A percentile compares a stretch with the other conserved stretches of the same genome.
These are phyloP conservation scores for Hydractinia symbiolongicarpus DNA, from an alignment of 30 jellyfish, hydroid and myxozoan species.

Conservation along the genomic window DNA sequence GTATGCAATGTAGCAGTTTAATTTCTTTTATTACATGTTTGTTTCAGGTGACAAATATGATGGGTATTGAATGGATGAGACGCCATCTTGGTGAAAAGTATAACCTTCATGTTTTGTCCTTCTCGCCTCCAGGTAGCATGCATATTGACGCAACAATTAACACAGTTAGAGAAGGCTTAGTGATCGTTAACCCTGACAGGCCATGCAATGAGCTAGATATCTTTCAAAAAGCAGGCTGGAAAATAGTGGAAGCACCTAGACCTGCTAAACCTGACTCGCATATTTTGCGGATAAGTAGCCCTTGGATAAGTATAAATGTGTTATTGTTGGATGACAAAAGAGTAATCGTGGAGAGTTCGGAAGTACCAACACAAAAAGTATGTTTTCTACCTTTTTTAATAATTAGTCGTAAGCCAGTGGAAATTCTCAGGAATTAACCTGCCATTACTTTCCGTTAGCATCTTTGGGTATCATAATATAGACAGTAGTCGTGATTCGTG, in stretches of 20 bases:
- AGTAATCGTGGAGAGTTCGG: slow-evolving; percentile 63
- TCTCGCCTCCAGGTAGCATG: slow-evolving; percentile 70
- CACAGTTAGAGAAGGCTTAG: slow-evolving; percentile 72
- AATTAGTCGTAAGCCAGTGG: too few relatives aligned
- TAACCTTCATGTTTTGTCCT: slow-evolving; percentile 49
- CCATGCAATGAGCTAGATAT: slow-evolving; percentile 49
- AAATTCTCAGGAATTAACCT: too few relatives aligned
- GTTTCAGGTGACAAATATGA: slow-evolving; percentile 53
- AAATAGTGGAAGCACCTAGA: slow-evolving; percentile 39
- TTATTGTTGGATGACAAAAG: slow-evolving; percentile 84
- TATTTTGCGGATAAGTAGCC: slow-evolving; percentile 46
- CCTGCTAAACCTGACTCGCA: slow-evolving; percentile 56
- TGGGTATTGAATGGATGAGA: slow-evolving; percentile 74
- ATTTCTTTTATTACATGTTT: too few relatives aligned
- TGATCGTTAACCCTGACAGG: slow-evolving; percentile 55
- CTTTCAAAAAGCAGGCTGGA: slow-evolving; percentile 83
- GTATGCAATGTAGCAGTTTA: too few relatives aligned
- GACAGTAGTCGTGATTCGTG: too few relatives aligned
- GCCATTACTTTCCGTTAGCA: too few relatives aligned
- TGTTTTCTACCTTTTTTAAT: too few relatives aligned
- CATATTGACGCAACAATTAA: slow-evolving; percentile 83
- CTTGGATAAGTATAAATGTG: slow-evolving; percentile 71
- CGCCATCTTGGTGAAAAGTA: slow-evolving; percentile 79
- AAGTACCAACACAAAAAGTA: slow-evolving; percentile 55
- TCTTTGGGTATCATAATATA: too few relatives aligned